Base-by-base conservation (phyloP, 1,140 invertebrate species). In the Bursaphelenchus mucronatus region DNA sequence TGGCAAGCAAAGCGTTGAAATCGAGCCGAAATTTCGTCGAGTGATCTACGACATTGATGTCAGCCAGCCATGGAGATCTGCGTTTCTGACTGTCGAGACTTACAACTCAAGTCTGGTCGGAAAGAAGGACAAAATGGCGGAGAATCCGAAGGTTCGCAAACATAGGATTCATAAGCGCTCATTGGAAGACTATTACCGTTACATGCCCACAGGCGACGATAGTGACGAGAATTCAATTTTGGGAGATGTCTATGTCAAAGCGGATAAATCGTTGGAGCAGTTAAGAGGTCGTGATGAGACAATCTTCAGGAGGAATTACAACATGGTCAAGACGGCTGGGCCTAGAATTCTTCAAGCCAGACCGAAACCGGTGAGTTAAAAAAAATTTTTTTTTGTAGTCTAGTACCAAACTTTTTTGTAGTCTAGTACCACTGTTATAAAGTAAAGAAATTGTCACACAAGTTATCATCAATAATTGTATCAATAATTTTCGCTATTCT, bases 281-380 rank as follows among this genome's bases (percentile, higher is more conserved):
- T 3, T 13, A 8, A 13, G 13, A 17, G 8, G 30, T 43, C 15
- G 19, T 1, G 62, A 64, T 64, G 9, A 30, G 30, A 30, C 30
- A 30, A 30, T 41, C 9, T 15, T 64, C 44, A 9, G 39, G 10
- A n/a, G 17, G 11, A 11, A 66, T 45, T 30, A 67, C 39, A 64
- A 66, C 10, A 44, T 21, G 13, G 57, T 66, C 39, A 53, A 67
- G 15, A 63, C 58, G 30, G 66, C 49, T 41, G 70, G 69, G 39
- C 63, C 63, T 4, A n/a, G 58, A n/a, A 39, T 70, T 44, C 43
- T 67, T 64, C 15, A 67, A 45, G 13, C 19, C n/a, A 8, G 53
- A 19, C 50, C 19, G 50, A 17, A 39, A 8, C 11, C 55, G 15
- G 56, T 49, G 65, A 15, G 30, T 11, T 52, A 8, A 17, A 58